phyloP scores from a whole-genome alignment of 2,888 invertebrate species.

The Gordius sp. region DNA sequence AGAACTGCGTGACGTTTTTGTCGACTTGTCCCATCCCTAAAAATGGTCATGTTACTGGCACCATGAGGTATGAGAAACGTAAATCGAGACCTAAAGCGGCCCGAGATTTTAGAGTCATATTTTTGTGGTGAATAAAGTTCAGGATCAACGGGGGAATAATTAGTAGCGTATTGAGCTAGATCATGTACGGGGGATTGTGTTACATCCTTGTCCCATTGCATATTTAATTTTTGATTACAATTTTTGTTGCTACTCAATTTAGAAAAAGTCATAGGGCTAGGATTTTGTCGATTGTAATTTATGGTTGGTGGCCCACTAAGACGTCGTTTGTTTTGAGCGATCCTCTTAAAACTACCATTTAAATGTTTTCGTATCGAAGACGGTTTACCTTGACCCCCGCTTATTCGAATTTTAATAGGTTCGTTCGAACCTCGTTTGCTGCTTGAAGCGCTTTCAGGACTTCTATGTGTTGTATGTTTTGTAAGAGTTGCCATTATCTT shows the following conservation, averaged over 20 bases:
- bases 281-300: neutral
- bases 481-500: slow-evolving; percentile 11
- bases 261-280: no score
- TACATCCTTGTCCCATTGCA: no score
- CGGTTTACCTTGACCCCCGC: slow-evolving; percentile 5
- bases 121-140: no score
- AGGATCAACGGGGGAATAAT: no score
- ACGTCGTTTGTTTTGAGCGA: neutral
- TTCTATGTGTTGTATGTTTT: neutral
- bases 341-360: neutral
- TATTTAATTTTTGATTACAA: no score
- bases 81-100: no score
- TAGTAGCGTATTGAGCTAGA: neutral
- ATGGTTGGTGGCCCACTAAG: no score
- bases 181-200: no score
- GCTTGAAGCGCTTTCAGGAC: neutral
- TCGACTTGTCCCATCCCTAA: neutral
- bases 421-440: neutral
- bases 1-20: slow-evolving; percentile 1
- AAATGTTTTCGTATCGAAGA: neutral
- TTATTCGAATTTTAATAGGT: slow-evolving; percentile 9
- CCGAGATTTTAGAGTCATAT: neutral
- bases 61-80: neutral
- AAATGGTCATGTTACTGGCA: neutral
- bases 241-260: no score